Evolutionary conservation across 2,888 invertebrate genomes (phyloP), one percentile per base, ranked within the genome.

Genomic region (Melangyna quadrimaculata): DNA sequence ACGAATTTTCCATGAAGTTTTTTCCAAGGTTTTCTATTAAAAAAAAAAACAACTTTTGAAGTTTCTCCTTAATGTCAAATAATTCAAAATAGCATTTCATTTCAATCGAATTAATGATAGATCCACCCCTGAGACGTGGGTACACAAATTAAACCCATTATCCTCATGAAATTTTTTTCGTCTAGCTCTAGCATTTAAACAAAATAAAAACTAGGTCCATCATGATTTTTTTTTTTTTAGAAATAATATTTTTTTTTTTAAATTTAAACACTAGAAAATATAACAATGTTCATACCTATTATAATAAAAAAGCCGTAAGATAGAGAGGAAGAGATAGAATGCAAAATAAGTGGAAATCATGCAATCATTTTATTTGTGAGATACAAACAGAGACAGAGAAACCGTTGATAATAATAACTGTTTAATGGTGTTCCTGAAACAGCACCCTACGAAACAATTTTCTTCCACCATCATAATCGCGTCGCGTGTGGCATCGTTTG

Each of bases 261-360:
- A 67, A 59, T 59, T 79, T 19, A 79, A 67, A 48, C 51, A 48
- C 45, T 32, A 55, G 17, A 32, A 55, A 2, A 29, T 17, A 55
- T 14, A 10, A 27, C 14, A n/a, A n/a, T n/a, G 27, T n/a, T n/a
- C 2, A 24, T 17, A 22, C 12, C n/a, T n/a, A n/a, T n/a, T n/a
- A n/a, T n/a, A n/a, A n/a, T n/a, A n/a, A n/a, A n/a, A n/a, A n/a
- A n/a, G n/a, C 22, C 8, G 14, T 19, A 10, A 12, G 4, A 17
- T 1, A 2, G 29, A 12, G 17, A 5, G 7, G 14, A 10, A 9
- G 12, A 17, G 14, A 19, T 7, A 19, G 19, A 55, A 17, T 19
- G 29, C 0, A 10, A 55, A 55, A 29, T 32, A 55, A 55, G 32
- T 32, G 29, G 32, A 55, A 45, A 9, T 17, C 19, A 63, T 37